Evolutionary conservation across 1,140 invertebrate species (phyloP), one percentile per base, ranked within the genome.

Genomic region (Contarinia nasturtii): DNA sequence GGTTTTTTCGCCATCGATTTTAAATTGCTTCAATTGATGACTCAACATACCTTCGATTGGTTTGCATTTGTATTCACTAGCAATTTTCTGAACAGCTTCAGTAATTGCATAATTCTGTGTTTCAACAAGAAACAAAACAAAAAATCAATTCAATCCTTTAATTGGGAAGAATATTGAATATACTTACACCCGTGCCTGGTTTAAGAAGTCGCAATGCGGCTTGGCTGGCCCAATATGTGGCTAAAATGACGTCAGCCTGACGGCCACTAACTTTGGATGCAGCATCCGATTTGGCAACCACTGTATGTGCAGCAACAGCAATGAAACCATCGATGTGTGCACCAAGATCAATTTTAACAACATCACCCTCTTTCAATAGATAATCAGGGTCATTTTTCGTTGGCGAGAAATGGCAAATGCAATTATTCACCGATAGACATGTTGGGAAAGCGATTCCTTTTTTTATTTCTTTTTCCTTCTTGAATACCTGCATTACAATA

Each of bases 391-490:
- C 95, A 68, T 82, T 91, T 51, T 80, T 80, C 45, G 96, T 77
- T 15, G 96, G 96, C 41, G 93, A 97, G 65, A 86, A 98, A 63
- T 98, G 95, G 65, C 95, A 98, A 63, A 98, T 94, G 70, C 92
- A 96, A 67, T 98, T 98, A 67, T 99, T 98, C 10, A 98, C 83
- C 19, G 94, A 98, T 49, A 98, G 76, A 72, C 94, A 98, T 33
- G 93, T 97, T 36, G 96, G 96, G 67, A 98, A 98, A 36, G 95
- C 94, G 60, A 98, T 94, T 60, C 91, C 90, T 69, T 98, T 98
- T 61, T 93, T 95, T 52, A 96, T 72, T 53, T 96, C 90, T 64
- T 98, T 98, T 60, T 98, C 91, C 61, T 95, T 97, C 69, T 97
- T 98, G 67, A 95, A 98, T 48, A 63, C 61, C 61, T 64, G 17